These are phyloP conservation scores for Brachyistius frenatus DNA, from an alignment of 2,113 vertebrate species.

Conservation along the genomic window DNA sequence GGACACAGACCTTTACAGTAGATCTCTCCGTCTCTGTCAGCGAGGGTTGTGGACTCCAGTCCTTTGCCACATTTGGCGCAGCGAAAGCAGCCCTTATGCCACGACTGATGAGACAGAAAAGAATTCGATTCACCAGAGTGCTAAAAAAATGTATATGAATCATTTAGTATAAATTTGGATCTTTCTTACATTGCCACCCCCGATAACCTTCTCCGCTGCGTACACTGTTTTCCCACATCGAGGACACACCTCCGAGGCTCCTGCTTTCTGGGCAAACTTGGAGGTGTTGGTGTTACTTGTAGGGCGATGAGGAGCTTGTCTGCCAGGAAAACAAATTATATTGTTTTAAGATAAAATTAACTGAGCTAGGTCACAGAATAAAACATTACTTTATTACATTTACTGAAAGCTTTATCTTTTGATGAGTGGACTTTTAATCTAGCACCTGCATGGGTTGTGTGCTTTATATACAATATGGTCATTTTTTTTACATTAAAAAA, in stretches of 20 bases:
- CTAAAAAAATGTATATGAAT: neutral
- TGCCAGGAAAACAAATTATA: constrained; percentile 27
- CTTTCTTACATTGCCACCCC: constrained; percentile 91
- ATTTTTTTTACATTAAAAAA: too few relatives aligned
- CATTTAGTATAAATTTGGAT: neutral
- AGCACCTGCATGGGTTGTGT: too few relatives aligned
- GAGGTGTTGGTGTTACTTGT: constrained; percentile 90
- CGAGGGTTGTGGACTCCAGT: constrained; percentile 95
- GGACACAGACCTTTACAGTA: constrained; percentile 93
- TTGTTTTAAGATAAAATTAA: neutral
- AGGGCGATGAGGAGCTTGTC: constrained; percentile 83
- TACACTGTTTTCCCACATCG: constrained; percentile 92
- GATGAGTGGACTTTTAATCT: too few relatives aligned
- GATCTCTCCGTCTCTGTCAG: constrained; percentile 95
- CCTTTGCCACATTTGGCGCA: constrained; percentile 97
- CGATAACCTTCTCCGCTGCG: constrained; percentile 95
- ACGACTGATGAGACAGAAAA: constrained; percentile 83
- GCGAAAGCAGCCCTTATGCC: constrained; percentile 97
- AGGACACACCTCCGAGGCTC: constrained; percentile 89
- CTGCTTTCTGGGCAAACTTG: constrained; percentile 90
- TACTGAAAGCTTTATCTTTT: too few relatives aligned
- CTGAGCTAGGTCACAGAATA: neutral
- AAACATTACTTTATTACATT: too few relatives aligned
- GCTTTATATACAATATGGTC: too few relatives aligned
- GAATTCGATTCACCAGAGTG: neutral